phyloP scores from a whole-genome alignment of 2,888 invertebrate species.

The Cylloceria caligata region DNA sequence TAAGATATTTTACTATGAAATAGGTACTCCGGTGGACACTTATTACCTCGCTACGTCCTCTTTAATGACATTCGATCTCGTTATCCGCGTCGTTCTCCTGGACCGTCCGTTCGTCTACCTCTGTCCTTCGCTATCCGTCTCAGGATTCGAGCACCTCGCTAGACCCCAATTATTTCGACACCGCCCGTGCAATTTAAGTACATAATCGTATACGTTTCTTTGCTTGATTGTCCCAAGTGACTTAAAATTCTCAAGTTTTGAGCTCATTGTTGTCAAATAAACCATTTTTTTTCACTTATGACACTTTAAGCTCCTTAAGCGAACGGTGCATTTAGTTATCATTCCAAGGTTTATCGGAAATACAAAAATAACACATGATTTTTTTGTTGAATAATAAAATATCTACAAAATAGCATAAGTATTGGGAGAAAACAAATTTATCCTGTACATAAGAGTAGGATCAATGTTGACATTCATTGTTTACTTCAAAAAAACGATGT shows the following conservation, averaged over 20 bases:
- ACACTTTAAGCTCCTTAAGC: no score
- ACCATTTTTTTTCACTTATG: no score
- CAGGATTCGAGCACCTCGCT: conserved; percentile 66
- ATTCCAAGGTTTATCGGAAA: no score
- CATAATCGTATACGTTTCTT: not conserved
- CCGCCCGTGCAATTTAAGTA: not conserved
- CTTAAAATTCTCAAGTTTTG: not conserved
- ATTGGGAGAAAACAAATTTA: no score
- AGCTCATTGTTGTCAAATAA: not conserved
- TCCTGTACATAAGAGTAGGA: no score
- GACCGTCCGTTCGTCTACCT: not conserved
- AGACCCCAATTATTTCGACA: conserved; percentile 32
- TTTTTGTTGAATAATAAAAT: no score
- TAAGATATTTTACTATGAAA: conserved; percentile 37
- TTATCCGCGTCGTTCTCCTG: not conserved
- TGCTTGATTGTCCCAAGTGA: not conserved
- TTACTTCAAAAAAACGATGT: no score
- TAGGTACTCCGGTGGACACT: conserved; percentile 14
- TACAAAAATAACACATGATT: no score
- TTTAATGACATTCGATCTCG: not conserved
- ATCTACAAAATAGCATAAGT: no score
- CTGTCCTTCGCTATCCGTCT: conserved; percentile 38
- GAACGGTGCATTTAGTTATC: no score
- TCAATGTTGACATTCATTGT: no score
- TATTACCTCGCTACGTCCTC: conserved; percentile 2